Percentiles rank a stretch among this genome's conserved stretches.
These are phyloP conservation scores for Neopipo cinnamomea DNA, from an alignment of 2,113 vertebrate genomes.

Conservation along the genomic window DNA sequence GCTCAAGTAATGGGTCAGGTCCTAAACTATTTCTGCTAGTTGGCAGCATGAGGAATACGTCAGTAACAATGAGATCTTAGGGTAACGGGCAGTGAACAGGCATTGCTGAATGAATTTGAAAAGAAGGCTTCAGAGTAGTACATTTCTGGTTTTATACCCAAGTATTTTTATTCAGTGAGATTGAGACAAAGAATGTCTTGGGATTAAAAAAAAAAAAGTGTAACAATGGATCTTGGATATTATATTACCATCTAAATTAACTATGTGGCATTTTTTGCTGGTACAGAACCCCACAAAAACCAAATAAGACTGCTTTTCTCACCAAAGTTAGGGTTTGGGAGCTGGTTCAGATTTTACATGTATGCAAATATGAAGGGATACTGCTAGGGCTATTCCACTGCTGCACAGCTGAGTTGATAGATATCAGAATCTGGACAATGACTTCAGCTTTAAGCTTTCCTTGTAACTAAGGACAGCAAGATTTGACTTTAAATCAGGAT, in stretches of 20 bases:
- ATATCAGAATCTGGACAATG: background rate
- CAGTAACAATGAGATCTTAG: background rate
- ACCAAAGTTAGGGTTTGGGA: background rate
- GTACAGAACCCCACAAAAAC: rapidly evolving
- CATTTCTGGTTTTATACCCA: background rate
- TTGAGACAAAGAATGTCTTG: background rate
- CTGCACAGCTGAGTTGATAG: background rate
- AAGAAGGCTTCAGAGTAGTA: background rate
- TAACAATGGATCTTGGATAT: background rate
- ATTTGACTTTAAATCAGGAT: background rate
- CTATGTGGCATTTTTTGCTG: background rate
- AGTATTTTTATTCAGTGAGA: slow-evolving; percentile 8
- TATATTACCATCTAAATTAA: background rate
- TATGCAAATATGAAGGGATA: background rate
- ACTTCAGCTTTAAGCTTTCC: background rate
- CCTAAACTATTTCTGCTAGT: background rate
- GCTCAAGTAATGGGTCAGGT: background rate
- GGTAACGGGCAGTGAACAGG: background rate
- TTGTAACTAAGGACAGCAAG: background rate
- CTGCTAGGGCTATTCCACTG: background rate
- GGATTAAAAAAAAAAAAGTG: background rate
- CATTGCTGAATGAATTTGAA: background rate
- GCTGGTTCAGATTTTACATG: background rate
- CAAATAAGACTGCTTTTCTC: background rate
- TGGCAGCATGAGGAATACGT: background rate